Evolutionary conservation across 2,888 invertebrate genomes (phyloP).

Genomic region (Neoscelio sp.): DNA sequence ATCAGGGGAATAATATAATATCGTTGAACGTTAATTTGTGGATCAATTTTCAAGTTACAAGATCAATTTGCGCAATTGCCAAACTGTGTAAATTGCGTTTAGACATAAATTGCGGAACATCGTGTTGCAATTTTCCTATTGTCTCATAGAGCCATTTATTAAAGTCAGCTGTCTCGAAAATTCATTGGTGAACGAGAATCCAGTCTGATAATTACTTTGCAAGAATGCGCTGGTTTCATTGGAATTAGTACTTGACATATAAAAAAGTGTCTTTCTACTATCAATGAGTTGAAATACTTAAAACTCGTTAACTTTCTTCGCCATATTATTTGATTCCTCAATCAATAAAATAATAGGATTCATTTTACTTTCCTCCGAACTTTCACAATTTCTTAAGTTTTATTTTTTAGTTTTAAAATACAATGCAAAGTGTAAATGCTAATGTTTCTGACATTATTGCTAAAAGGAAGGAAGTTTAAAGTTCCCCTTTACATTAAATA

Average conservation of each 20-base stretch:
- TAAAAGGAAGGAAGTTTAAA: too few relatives aligned
- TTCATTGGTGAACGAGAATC: constrained; percentile 66
- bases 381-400: constrained; percentile 25
- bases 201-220: constrained; percentile 72
- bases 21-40: too few relatives aligned
- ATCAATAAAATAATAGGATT: constrained; percentile 55
- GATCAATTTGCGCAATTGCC: not conserved
- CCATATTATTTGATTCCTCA: constrained; percentile 64
- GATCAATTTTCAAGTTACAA: constrained; percentile 16
- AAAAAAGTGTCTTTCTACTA: constrained; percentile 62
- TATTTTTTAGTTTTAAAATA: too few relatives aligned
- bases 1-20: too few relatives aligned
- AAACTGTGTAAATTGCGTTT: not conserved
- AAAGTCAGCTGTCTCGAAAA: constrained; percentile 55
- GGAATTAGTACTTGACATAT: constrained; percentile 69
- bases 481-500: too few relatives aligned
- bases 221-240: constrained; percentile 67
- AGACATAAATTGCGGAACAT: constrained; percentile 10
- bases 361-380: constrained; percentile 28
- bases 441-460: too few relatives aligned
- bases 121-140: constrained; percentile 38
- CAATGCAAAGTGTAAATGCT: too few relatives aligned
- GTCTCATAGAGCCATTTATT: constrained; percentile 45
- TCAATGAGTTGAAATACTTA: constrained; percentile 69
- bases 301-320: constrained; percentile 71